Base-by-base conservation (phyloP, 1,140 invertebrate species). In the Plectus sambesii region DNA sequence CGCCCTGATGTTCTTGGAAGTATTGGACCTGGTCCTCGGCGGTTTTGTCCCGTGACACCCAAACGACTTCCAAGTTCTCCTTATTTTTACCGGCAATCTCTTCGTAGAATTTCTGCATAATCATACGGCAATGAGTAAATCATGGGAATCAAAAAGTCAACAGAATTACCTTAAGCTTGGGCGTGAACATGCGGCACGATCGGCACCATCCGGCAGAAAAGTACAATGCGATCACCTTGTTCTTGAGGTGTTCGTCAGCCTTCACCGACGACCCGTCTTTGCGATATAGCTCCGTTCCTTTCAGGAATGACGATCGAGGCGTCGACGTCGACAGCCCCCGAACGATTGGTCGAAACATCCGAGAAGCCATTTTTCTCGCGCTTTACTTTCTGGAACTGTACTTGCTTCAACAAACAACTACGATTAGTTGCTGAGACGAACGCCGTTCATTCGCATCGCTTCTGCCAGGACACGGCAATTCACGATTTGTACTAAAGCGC, bases 201-300 rank as follows among this genome's bases (percentile, higher is more conserved):
- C 53, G 46, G 36, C 53, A 55, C 53, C 53, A 55, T 6, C 53
- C 53, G 20, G 53, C 51, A 2, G 53, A 55, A 30, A 55, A 55
- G 43, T 55, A 55, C 17, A 55, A 22, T 8, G 54, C 23, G 22
- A 52, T 35, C 8, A 46, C 37, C 51, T 55, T 65, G 39, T 54
- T 59, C 35, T 68, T 49, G 4, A 65, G 46, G 25, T 43, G 43
- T 36, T 65, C 58, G 8, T 49, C 50, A 2, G 64, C 64, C 15
- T 51, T 43, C 27, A 56, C 62, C 24, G 56, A 55, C 2, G 30
- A 42, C n/a, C 47, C 58, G 29, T 68, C 62, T 36, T 41, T 26
- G 17, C 48, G 24, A 4, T 65, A 47, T 22, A 68, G 22, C 25
- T 51, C 40, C 17, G 48, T 49, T n/a, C 61, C 64, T 49, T 66